Base-by-base conservation (phyloP, 2,797 vertebrate species). In the Acanthiza pusilla region DNA sequence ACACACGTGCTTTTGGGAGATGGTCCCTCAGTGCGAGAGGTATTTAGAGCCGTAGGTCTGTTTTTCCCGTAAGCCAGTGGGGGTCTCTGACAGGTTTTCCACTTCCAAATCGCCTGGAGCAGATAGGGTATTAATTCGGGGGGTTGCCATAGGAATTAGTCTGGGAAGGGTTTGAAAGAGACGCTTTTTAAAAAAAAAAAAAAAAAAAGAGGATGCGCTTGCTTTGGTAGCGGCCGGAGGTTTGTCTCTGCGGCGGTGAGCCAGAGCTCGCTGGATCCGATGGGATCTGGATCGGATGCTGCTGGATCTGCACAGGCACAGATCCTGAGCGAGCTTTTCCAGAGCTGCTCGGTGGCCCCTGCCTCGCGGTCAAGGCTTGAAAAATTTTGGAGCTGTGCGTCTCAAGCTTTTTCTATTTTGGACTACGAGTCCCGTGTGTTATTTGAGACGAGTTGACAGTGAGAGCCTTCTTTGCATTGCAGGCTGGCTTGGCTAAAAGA, bases 81-180 rank as follows among this genome's bases (percentile, higher is more conserved):
- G 5, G 10, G 4, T 85, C 18, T 40, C 4, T 23, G 48, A 6
- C 1, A 20, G 38, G 16, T 76, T 93, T 79, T 88, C 16, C 9
- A 0, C 17, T 32, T 18, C 38, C 16, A 2, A 25, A 11, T 29
- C 8, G 5, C 32, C 32, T 40, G 32, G 11, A 15, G 9, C 47
- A 36, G 36, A 20, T 6, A 13, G 18, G 36, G 16, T 30, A 21
- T 60, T 34, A 25, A n/a, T 70, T 38, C 2, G 1, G 15, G 20
- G 8, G 11, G 25, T 34, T 23, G 54, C 5, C 6, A 1, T 77
- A 47, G 29, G 19, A 61, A 6, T 48, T 51, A 29, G 20, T 8
- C 10, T 11, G 51, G 29, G 19, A 30, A 62, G 2, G 38, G 13
- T 25, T 71, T 9, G n/a, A 5, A 38, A 30, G 51, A 19, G 11